phyloP scores from a whole-genome alignment of 2,113 vertebrate species.

The Crotalus tigris region DNA sequence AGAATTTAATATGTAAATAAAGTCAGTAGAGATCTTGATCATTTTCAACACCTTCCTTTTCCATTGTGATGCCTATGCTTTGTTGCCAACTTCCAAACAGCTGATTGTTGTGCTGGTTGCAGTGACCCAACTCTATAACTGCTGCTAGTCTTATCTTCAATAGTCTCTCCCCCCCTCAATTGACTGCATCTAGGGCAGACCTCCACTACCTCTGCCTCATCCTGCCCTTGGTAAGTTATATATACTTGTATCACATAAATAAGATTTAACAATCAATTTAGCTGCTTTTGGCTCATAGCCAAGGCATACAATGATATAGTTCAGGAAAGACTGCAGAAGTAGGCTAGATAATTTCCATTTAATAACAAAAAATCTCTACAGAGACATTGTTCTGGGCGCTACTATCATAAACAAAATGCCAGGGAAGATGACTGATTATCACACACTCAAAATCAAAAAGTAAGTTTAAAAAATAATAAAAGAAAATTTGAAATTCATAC shows the following conservation, averaged over 20 bases:
- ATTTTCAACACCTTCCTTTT: neutral
- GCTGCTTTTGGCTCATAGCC: neutral
- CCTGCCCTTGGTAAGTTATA: neutral
- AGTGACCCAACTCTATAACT: neutral
- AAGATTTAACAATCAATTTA: neutral
- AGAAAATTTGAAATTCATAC: constrained; percentile 53
- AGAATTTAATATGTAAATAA: neutral
- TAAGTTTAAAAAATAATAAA: neutral
- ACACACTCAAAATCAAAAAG: neutral
- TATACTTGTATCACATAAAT: neutral
- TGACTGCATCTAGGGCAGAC: neutral
- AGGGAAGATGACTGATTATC: neutral
- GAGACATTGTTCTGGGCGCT: neutral
- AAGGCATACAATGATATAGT: neutral
- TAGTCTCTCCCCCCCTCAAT: neutral
- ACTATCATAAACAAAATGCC: neutral
- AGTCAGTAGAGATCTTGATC: neutral
- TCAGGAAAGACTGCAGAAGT: neutral
- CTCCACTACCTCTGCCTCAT: neutral
- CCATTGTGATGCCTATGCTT: neutral
- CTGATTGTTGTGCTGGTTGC: neutral
- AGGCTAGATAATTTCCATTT: neutral
- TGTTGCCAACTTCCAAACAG: neutral
- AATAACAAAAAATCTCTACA: neutral
- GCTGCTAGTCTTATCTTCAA: neutral